Conservation (phyloP, 2,113 vertebrate genomes). For the Pogonocichla stellata region DNA sequence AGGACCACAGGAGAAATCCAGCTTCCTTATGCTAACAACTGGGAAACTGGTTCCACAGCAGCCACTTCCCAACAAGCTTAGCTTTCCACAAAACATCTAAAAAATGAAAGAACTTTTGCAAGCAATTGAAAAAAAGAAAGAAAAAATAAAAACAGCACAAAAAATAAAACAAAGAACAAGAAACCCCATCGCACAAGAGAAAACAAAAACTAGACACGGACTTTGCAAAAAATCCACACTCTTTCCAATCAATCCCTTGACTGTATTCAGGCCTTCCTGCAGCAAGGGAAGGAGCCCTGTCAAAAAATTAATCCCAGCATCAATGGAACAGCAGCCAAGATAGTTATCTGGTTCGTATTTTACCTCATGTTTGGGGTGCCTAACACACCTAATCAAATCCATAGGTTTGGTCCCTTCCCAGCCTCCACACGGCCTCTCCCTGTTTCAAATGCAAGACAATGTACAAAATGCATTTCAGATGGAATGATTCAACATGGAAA, state of each 20-base stretch:
- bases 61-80: not conserved
- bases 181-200: not conserved
- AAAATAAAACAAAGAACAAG: not conserved
- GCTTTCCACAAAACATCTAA: not conserved
- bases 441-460: not conserved
- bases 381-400: conserved; percentile 30
- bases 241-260: not conserved
- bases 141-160: not conserved
- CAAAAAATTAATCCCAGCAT: not conserved
- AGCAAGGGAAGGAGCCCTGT: not conserved
- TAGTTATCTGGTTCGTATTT: not conserved
- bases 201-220: not conserved
- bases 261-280: not conserved
- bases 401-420: not conserved
- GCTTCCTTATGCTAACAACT: not conserved
- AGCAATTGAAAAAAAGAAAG: not conserved
- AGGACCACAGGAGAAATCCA: not conserved
- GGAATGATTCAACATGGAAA: not conserved
- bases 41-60: not conserved
- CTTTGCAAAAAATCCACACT: not conserved
- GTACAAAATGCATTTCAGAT: not conserved
- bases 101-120: not conserved
- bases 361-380: not conserved
- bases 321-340: not conserved
- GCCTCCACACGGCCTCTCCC: not conserved